Conservation (phyloP, 2,797 vertebrate species). For the Sebastolobus alascanus region DNA sequence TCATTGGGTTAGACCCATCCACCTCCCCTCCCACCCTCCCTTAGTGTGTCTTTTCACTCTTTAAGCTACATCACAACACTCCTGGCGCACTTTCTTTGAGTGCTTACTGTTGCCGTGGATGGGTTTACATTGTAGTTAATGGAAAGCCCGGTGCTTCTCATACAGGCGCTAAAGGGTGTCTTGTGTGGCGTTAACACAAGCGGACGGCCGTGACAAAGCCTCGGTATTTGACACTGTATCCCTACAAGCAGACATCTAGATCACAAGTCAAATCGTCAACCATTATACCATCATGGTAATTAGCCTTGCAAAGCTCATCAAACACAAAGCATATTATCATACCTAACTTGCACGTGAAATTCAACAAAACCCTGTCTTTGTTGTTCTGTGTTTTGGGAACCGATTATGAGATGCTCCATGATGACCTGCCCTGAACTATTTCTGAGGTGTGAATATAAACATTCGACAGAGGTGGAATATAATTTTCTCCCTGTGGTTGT, state of each 20-base stretch:
- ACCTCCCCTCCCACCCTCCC: too few relatives aligned
- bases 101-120: too few relatives aligned
- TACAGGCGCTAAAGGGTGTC: too few relatives aligned
- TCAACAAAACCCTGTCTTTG: not conserved
- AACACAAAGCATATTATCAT: not conserved
- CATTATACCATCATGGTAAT: not conserved
- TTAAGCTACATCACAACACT: too few relatives aligned
- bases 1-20: too few relatives aligned
- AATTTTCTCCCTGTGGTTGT: constrained; percentile 46
- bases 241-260: not conserved
- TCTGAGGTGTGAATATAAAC: constrained; percentile 26
- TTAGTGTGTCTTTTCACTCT: too few relatives aligned
- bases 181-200: too few relatives aligned
- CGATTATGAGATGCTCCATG: not conserved
- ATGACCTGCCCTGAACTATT: constrained; percentile 18
- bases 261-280: not conserved
- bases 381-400: not conserved
- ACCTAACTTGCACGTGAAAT: not conserved
- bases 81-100: too few relatives aligned
- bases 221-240: too few relatives aligned
- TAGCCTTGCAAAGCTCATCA: not conserved
- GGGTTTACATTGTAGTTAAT: too few relatives aligned
- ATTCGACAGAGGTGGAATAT: constrained; percentile 31
- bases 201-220: too few relatives aligned
- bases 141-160: too few relatives aligned